Evolutionary conservation across 2,113 vertebrate genomes (phyloP), one percentile per base, ranked within the genome.

Genomic region (Apeltes quadracus): DNA sequence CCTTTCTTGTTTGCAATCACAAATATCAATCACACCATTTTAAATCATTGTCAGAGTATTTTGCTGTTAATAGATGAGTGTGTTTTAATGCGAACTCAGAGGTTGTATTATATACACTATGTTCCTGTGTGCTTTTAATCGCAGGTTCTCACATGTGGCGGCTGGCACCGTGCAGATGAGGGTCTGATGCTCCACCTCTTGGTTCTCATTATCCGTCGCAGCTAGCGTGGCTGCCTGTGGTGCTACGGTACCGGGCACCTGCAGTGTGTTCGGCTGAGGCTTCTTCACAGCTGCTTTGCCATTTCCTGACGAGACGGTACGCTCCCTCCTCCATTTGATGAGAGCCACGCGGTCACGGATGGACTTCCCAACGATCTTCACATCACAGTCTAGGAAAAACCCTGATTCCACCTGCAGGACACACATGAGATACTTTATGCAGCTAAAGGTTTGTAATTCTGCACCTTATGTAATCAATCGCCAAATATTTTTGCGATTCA

Each of bases 321-420:
- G 91, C 82, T 96, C 95, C 54, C 98, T 91, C 46, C 95, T 91
- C 96, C 97, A 98, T 23, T 95, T 96, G 87, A 99, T 98, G 51
- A 99, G 87, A 0, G 97, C 95, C 50, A 99, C 97, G 0, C 98
- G 93, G 84, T 99, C 98, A 0, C 96, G 94, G 80, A 99, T 99
- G 11, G 97, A 98, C 92, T 98, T 99, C 0, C 95, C 96, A 43
- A 99, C 95, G 6, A 97, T 94, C 92, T 99, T 99, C 73, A 97
- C 91, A 12, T 99, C 98, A 0, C 89, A 96, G 70, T 99, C 98
- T 7, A 99, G 94, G 89, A 99, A 98, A 86, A 99, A 98, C 6
- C 98, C 97, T 12, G 97, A 98, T 14, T 98, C 97, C 15, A 98
- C 95, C 98, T 99, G 27, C n/a, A 72, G 51, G 59, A 78, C 43